These are phyloP conservation scores for Fratercula arctica DNA, from an alignment of 2,797 vertebrate species.

Conservation along the genomic window DNA sequence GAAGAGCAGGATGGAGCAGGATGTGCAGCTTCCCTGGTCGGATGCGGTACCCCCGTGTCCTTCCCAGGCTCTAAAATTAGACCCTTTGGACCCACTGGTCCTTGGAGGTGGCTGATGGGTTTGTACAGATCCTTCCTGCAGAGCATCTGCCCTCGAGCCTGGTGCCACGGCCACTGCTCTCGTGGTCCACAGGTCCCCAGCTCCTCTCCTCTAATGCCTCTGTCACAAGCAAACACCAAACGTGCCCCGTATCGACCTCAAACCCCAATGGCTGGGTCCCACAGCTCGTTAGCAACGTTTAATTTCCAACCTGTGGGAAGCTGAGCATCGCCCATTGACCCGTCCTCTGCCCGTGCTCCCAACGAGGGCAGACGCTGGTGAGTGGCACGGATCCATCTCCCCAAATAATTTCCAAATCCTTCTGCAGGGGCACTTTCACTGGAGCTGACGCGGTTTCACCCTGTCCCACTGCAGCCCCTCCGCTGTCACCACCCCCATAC, in stretches of 20 bases:
- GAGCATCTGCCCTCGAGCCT: not conserved
- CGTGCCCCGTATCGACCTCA: rapidly evolving
- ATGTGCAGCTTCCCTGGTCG: not conserved
- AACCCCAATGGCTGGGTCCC: not conserved
- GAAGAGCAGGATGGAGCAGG: not conserved
- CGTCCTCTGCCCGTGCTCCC: not conserved
- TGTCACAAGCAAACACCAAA: not conserved
- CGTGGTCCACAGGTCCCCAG: rapidly evolving
- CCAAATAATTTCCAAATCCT: not conserved
- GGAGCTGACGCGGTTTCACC: rapidly evolving
- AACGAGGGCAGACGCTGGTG: not conserved
- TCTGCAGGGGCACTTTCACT: not conserved
- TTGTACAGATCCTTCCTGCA: not conserved
- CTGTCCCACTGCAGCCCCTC: not conserved
- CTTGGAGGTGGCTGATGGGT: not conserved
- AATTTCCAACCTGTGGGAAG: not conserved
- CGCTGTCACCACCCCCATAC: rapidly evolving
- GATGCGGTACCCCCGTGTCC: rapidly evolving
- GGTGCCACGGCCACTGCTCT: not conserved
- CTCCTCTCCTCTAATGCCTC: not conserved
- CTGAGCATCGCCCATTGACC: not conserved
- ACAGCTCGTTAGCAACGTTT: rapidly evolving
- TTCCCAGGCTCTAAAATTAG: not conserved
- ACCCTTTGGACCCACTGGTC: not conserved
- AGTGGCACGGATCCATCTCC: not conserved